Base-by-base conservation (phyloP, 2,888 invertebrate species). In the Hirtodrosophila duncani region DNA sequence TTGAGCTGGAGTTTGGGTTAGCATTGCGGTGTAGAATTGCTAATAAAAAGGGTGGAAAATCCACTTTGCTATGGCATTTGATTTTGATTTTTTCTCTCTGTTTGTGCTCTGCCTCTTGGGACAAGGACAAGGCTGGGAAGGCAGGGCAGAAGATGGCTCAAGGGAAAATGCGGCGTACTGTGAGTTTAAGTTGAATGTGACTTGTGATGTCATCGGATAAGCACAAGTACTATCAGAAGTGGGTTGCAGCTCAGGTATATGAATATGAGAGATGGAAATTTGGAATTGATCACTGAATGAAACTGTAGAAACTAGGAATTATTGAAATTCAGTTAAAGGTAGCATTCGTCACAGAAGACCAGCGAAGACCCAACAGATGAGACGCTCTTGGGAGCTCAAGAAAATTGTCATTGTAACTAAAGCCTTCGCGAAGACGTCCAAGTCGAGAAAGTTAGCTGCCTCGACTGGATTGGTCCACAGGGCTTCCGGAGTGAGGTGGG, bases 51-150 rank as follows among this genome's bases (percentile, higher is more conserved):
- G 82, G 83, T 82, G 83, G 83, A 82, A 81, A 83, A 81, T 78
- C 80, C 78, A 78, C 83, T 82, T 82, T 82, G 81, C 70, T 69
- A 78, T 70, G 83, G 81, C 75, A 80, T 83, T 82, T 83, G 82
- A 82, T 83, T 83, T 72, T 70, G 81, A 79, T 78, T 74, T 70
- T 57, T 63, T 62, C 63, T 61, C 53, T 51, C 57, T 77, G 61
- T 58, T 51, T 37, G 62, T 26, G 69, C 52, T 51, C 36, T 53
- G 36, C 13, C 30, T 23, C 52, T 11, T 36, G 50, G 51, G 46
- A 38, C 43, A 36, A 39, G 21, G 24, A 16, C n/a, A 3, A n/a
- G 23, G 30, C 17, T 44, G 20, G 27, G 24, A 26, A 26, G 48
- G 11, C 16, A 23, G 8, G 27, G 9, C 18, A 21, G 41, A 26